Evolutionary conservation across 2,113 vertebrate genomes (phyloP).

Genomic region (Felis catus): F.catus_Fca126_mat1.0 CM031424.1:26551501-26552000

Average conservation of each 20-base stretch:
- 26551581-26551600: background rate
- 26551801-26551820: background rate
- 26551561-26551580: background rate
- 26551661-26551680: background rate
- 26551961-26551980: background rate
- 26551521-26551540: constrained; percentile 22
- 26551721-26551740: background rate
- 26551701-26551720: background rate
- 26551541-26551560: background rate
- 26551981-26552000: background rate
- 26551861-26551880: background rate
- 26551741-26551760: constrained; percentile 33
- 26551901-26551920: background rate
- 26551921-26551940: background rate
- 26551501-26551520: constrained; percentile 36
- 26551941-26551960: background rate
- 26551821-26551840: constrained; percentile 2
- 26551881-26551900: constrained; percentile 42
- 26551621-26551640: background rate
- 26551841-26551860: background rate
- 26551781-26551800: background rate
- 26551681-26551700: background rate
- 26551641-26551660: background rate
- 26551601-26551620: background rate
- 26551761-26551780: constrained; percentile 14